Conservation (phyloP, 1,140 invertebrate species). For the Drosophila paulistorum region DNA sequence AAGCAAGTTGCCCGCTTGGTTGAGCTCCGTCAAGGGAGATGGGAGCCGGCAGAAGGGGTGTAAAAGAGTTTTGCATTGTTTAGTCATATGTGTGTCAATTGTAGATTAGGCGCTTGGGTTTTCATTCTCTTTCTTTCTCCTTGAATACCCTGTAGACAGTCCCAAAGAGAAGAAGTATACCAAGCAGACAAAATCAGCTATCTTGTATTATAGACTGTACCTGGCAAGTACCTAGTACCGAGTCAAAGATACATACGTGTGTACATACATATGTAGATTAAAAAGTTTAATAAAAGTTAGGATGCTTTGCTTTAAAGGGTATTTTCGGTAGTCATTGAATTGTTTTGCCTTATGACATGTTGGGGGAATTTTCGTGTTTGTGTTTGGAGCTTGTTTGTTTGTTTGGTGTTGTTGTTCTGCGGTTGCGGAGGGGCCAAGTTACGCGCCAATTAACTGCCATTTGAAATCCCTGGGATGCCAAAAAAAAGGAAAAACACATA, state of each 20-base stretch:
- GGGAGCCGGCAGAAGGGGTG: constrained; percentile 14
- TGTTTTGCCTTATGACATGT: background rate
- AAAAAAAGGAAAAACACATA: constrained; percentile 26
- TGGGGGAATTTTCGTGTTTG: constrained; percentile 12
- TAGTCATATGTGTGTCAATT: constrained; percentile 73
- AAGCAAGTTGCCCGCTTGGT: constrained; percentile 66
- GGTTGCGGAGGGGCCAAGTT: constrained; percentile 44
- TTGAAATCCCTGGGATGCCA: constrained; percentile 21
- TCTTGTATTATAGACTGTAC: too few relatives aligned
- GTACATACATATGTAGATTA: too few relatives aligned
- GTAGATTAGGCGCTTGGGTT: constrained; percentile 70
- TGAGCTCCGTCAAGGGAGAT: background rate
- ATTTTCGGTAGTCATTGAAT: background rate
- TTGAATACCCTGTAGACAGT: constrained; percentile 3
- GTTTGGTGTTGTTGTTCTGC: constrained; percentile 20
- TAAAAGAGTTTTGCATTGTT: constrained; percentile 53
- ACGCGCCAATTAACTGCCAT: constrained; percentile 63
- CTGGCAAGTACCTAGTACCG: too few relatives aligned
- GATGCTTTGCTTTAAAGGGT: background rate
- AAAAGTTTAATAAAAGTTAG: too few relatives aligned
- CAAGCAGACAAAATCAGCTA: too few relatives aligned
- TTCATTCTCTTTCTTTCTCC: constrained; percentile 30
- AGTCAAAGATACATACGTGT: too few relatives aligned
- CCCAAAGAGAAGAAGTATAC: too few relatives aligned
- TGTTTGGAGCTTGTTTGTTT: constrained; percentile 15